Evolutionary conservation across 2,113 vertebrate genomes (phyloP), one percentile per base, ranked within the genome.

Genomic region (Lates calcarifer): DNA sequence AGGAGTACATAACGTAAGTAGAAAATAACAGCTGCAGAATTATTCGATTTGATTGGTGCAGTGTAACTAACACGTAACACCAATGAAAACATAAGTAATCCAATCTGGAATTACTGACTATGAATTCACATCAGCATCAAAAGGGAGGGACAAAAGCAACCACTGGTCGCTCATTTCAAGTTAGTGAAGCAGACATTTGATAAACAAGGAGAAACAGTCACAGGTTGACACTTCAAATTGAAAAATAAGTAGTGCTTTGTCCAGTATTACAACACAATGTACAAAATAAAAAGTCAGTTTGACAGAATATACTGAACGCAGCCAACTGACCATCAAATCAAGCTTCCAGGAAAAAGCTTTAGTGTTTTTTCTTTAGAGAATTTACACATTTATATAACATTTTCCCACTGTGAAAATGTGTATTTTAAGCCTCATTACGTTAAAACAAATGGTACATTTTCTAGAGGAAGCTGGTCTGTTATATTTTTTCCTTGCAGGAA

Each of bases 1-100:
- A 99, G 88, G 98, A 99, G 90, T 99, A 99, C 5, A 96, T 99
- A 84, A 98, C 97, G 98, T 99, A 95, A 91, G 96, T 56, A 62
- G 26, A 71, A 61, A 10, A 69, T 7, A 9, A 22, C 43, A 13
- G 10, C 31, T 55, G 28, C 22, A 31, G n/a, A 39, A 13, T 29
- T 65, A 10, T 39, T 57, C 18, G 14, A 62, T 70, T 11, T 15
- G 9, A 45, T 20, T n/a, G 8, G 18, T 1, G 13, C 12, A 51
- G 47, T 41, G 13, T 41, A 41, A 12, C 47, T 22, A 2, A 10
- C 0, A 9, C 10, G 20, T n/a, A 47, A 22, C 15, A 33, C 28
- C 13, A 35, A 20, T 24, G n/a, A 55, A 69, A 69, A 55, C 31
- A 22, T 24, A 33, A 22, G 43, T 31, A n/a, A 51, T 35, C 10